These are phyloP conservation scores for Lucilia cuprina DNA, from an alignment of 1,140 invertebrate genomes.

Conservation along the genomic window DNA sequence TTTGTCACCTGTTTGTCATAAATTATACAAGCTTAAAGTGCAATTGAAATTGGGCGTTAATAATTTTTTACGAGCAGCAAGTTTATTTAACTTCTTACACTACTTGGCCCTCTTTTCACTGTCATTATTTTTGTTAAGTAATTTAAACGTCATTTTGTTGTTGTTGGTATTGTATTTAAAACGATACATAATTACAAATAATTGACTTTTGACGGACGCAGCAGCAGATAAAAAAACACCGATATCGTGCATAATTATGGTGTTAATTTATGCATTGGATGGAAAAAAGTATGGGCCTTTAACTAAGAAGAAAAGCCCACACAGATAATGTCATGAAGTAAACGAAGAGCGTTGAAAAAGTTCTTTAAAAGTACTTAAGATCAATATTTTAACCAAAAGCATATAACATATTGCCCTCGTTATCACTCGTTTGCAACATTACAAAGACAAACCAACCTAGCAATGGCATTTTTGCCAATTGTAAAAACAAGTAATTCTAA, in stretches of 20 bases:
- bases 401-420: too few species aligned
- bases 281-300: neutral
- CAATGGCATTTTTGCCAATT: too few species aligned
- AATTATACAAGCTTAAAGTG: neutral
- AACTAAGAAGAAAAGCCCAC: neutral
- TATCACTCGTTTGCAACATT: too few species aligned
- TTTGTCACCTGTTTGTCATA: conserved; percentile 2
- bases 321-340: neutral
- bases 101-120: neutral
- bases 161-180: neutral
- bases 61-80: neutral
- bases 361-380: too few species aligned
- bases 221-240: neutral
- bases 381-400: too few species aligned
- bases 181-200: neutral
- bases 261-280: neutral
- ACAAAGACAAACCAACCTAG: too few species aligned
- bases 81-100: too few species aligned
- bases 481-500: neutral
- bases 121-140: neutral
- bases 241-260: neutral
- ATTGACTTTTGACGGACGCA: neutral
- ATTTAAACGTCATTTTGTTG: too few species aligned
- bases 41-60: conserved; percentile 6
- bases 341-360: too few species aligned